These are phyloP conservation scores for Amphiprion ocellaris DNA, from an alignment of 2,113 vertebrate genomes.

Conservation along the genomic window DNA sequence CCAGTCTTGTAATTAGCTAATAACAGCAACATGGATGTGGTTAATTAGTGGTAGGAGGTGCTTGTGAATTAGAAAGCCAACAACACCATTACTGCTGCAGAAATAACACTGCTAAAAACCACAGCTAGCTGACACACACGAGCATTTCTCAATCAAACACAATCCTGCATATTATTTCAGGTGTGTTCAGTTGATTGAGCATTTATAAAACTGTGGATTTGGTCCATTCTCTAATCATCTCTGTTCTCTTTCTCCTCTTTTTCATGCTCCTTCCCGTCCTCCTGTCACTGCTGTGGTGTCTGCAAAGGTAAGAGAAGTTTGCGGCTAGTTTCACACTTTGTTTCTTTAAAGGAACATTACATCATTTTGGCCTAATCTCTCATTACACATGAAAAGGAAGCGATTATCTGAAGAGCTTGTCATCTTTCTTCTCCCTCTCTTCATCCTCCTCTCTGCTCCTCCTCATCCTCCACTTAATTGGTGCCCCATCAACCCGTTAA, in stretches of 20 bases:
- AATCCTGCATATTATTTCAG: not conserved
- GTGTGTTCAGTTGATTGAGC: conserved; percentile 9
- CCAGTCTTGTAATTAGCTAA: conserved; percentile 80
- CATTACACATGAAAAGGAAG: conserved; percentile 72
- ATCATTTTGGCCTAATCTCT: conserved; percentile 66
- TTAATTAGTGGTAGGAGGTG: conserved; percentile 79
- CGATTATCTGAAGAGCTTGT: conserved; percentile 70
- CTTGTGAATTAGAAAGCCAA: conserved; percentile 64
- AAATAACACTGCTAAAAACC: not conserved
- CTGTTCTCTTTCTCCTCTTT: not conserved
- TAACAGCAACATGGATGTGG: conserved; percentile 79
- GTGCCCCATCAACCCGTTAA: conserved; percentile 99
- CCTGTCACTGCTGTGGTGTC: conserved; percentile 44
- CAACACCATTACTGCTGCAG: conserved; percentile 56
- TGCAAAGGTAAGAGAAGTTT: conserved; percentile 57
- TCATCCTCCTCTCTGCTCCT: conserved; percentile 59
- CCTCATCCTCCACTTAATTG: conserved; percentile 80
- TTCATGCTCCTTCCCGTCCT: conserved; percentile 22
- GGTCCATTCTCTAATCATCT: conserved; percentile 28
- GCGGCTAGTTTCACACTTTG: conserved; percentile 22
- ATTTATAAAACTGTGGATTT: conserved; percentile 15
- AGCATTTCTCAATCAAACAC: not conserved
- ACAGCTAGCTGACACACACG: not conserved
- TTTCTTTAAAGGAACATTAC: conserved; percentile 64
- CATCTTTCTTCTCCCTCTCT: conserved; percentile 55